Base-by-base conservation (phyloP, 35 echinoderm and acorn worm genomes). In the Holothuria glaberrima region DNA sequence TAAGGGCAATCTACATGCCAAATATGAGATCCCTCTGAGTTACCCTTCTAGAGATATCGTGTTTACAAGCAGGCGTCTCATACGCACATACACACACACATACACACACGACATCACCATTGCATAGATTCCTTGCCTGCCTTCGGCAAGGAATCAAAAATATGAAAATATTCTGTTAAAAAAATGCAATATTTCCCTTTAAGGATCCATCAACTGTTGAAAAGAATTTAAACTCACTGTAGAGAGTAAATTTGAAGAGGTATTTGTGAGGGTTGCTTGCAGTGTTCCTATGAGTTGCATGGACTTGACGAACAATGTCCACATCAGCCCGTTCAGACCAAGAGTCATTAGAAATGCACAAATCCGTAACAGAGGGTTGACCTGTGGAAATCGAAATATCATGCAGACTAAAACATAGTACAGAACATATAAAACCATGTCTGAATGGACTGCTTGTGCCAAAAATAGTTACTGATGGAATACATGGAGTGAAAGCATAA, bases 291-390 rank as follows among this genome's bases (percentile, higher is more conserved):
- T 84, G 21, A 61, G 10, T 54, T 84, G 80, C 80, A 84, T 84
- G 80, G 80, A 84, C 32, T 84, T 84, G 1, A 84, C 80, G 28
- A 58, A 84, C 80, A 84, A 30, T 3, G 80, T 84, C 80, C 80
- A 84, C 80, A 84, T 84, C 27, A 84, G 21, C 14, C 80, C 80
- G 21, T 84, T 84, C 2, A 84, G 30, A 33, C 54, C 46, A 13
- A 84, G 32, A 48, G 57, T 61, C 31, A 84, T 19, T 33, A 84
- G 80, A 18, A 84, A 84, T 6, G 30, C 52, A 33, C 25, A 24
- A 18, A 63, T 63, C 18, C 80, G 48, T 17, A 84, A 63, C 9
- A 84, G 25, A 16, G 59, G 80, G 12, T 16, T 18, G 14, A 84
- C 31, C 80, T 84, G 32, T 6, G 7, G 61, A 84, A 58, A 50